phyloP scores from a whole-genome alignment of 2,113 vertebrate species.

The Trinectes maculatus region DNA sequence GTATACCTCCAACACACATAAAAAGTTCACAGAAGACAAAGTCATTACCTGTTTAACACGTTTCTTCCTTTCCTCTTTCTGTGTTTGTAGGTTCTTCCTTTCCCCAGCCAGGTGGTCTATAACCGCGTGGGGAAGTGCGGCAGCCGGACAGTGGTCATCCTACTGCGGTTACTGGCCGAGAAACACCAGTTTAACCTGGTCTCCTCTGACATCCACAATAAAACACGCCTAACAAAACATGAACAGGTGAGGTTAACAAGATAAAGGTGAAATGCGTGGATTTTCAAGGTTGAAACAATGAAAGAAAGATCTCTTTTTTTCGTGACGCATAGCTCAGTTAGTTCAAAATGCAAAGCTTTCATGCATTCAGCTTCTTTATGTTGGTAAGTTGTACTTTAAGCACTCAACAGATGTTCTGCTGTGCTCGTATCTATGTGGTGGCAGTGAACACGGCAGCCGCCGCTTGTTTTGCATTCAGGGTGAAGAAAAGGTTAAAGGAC shows the following conservation, averaged over 20 bases:
- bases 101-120: conserved; percentile 98
- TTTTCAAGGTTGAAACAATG: too few relatives aligned
- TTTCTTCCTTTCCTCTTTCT: not conserved
- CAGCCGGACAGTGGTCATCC: conserved; percentile 95
- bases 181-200: conserved; percentile 94
- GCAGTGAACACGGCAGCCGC: conserved; percentile 22
- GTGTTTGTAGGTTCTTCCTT: conserved; percentile 88
- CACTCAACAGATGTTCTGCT: conserved; percentile 15
- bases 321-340: too few relatives aligned
- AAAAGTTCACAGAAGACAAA: too few relatives aligned
- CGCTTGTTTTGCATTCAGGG: conserved; percentile 38
- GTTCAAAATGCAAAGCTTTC: too few relatives aligned
- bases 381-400: not conserved
- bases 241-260: conserved; percentile 87
- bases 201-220: conserved; percentile 98
- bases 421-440: conserved; percentile 31
- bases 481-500: conserved; percentile 17
- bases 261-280: not conserved
- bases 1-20: too few relatives aligned
- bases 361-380: too few relatives aligned
- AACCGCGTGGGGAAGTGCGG: conserved; percentile 99
- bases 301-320: too few relatives aligned
- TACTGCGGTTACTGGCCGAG: conserved; percentile 93
- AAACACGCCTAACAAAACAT: conserved; percentile 94
- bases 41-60: not conserved